phyloP scores from a whole-genome alignment of 2,113 vertebrate genomes.

The Deroptyus accipitrinus region DNA sequence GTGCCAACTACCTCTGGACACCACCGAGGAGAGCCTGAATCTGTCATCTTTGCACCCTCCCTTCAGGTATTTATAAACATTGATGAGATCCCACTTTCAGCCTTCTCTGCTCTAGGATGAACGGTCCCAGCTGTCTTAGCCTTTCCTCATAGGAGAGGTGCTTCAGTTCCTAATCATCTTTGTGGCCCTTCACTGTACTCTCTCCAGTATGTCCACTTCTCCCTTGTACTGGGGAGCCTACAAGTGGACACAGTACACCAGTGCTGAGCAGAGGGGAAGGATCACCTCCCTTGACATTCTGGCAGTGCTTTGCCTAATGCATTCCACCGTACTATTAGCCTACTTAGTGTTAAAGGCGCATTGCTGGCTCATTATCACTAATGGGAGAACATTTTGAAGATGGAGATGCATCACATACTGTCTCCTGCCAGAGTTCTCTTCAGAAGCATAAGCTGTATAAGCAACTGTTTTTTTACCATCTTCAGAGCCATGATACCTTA shows the following conservation, averaged over 20 bases:
- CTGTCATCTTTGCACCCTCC: not conserved
- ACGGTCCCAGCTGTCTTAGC: not conserved
- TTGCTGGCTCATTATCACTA: not conserved
- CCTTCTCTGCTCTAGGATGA: not conserved
- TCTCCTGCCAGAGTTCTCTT: not conserved
- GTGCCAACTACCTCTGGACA: not conserved
- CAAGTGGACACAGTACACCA: not conserved
- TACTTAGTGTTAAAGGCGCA: not conserved
- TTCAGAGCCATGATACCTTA: not conserved
- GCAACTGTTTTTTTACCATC: not conserved
- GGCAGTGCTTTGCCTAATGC: not conserved
- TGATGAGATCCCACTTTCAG: not conserved
- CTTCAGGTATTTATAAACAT: not conserved
- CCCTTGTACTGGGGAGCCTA: not conserved
- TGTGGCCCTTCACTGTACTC: not conserved
- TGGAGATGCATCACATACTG: not conserved
- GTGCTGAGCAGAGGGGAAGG: not conserved
- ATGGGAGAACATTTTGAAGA: not conserved
- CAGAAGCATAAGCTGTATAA: not conserved
- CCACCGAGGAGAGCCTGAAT: not conserved
- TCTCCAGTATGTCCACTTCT: no score
- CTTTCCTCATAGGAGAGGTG: not conserved
- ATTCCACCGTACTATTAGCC: not conserved
- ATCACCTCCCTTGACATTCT: not conserved
- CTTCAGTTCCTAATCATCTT: not conserved